Conservation (phyloP, 2,888 invertebrate species). For the Eugnorisma glareosa region DNA sequence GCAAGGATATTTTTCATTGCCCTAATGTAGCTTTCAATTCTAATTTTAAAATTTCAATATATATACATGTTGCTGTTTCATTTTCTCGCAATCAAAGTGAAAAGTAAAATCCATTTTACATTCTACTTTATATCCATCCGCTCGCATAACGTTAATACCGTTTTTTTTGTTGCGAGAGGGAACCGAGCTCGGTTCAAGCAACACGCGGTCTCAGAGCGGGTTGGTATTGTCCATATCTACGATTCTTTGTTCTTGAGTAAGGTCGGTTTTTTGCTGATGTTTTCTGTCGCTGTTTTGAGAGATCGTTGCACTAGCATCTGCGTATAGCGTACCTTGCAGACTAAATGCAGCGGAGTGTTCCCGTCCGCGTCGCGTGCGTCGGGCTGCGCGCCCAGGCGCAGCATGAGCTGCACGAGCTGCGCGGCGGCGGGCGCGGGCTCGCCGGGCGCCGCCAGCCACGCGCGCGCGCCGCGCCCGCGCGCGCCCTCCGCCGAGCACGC, state of each 20-base stretch:
- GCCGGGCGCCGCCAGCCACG: slow-evolving; percentile 90
- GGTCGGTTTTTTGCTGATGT: too few species aligned
- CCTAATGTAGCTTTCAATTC: too few species aligned
- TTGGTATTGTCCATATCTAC: too few species aligned
- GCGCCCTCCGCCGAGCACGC: slow-evolving; percentile 95
- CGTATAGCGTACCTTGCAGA: slow-evolving; percentile 91
- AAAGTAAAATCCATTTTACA: too few species aligned
- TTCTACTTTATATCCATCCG: too few species aligned
- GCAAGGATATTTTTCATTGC: too few species aligned
- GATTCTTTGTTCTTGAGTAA: too few species aligned
- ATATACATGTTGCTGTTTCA: too few species aligned
- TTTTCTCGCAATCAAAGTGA: too few species aligned
- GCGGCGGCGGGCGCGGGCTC: slow-evolving; percentile 93
- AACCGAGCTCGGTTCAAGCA: not conserved
- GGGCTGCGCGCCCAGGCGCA: slow-evolving; percentile 95
- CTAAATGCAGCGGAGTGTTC: slow-evolving; percentile 97
- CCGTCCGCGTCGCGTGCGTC: slow-evolving; percentile 95
- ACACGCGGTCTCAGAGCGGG: not conserved
- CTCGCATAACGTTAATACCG: not conserved
- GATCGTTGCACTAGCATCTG: not conserved
- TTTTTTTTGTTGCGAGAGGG: not conserved
- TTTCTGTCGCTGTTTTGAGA: not conserved
- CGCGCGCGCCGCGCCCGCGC: slow-evolving; percentile 92
- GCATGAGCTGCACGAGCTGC: slow-evolving; percentile 92
- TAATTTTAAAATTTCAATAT: too few species aligned